A percentile compares a stretch with the other conserved stretches of the same genome.
Evolutionary conservation across 2,888 invertebrate genomes (phyloP).

Genomic region (Charanyca ferruginea): DNA sequence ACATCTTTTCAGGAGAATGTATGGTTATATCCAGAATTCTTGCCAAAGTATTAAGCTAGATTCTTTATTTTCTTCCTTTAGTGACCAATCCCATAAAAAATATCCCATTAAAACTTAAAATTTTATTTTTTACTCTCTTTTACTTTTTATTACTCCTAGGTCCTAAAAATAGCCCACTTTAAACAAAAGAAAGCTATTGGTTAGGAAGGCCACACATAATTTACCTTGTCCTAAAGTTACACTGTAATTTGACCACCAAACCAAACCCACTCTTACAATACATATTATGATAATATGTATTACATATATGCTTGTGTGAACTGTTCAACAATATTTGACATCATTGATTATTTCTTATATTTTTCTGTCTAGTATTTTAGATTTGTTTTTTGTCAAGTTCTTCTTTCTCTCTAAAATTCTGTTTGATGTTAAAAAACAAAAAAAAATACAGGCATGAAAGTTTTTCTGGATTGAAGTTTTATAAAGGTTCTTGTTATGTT

Average conservation of each 20-base stretch:
- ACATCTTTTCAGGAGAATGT: conserved; percentile 96
- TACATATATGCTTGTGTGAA: conserved; percentile 25
- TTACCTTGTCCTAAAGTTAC: conserved; percentile 34
- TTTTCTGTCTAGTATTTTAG: conserved; percentile 11
- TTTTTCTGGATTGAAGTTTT: not conserved
- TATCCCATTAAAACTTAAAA: conserved; percentile 52
- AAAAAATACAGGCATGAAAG: conserved; percentile 28
- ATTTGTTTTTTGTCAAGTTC: conserved; percentile 9
- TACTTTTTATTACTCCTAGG: conserved; percentile 58
- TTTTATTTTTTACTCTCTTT: conserved; percentile 49
- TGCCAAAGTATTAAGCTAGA: conserved; percentile 88
- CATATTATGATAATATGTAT: conserved; percentile 18
- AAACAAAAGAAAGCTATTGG: conserved; percentile 59
- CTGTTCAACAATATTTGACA: conserved; percentile 41
- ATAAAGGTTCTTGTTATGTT: conserved; percentile 8
- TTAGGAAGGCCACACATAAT: conserved; percentile 50
- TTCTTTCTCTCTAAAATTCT: conserved; percentile 5
- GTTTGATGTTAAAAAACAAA: not conserved
- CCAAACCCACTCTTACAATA: conserved; percentile 23
- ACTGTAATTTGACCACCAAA: conserved; percentile 32
- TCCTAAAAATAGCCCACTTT: conserved; percentile 69
- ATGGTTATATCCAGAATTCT: conserved; percentile 92
- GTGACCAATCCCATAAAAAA: conserved; percentile 70
- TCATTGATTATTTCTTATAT: conserved; percentile 37
- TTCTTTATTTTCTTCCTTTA: conserved; percentile 78